These are phyloP conservation scores for Silurus asotus DNA, from an alignment of 2,113 vertebrate genomes.

Conservation along the genomic window DNA sequence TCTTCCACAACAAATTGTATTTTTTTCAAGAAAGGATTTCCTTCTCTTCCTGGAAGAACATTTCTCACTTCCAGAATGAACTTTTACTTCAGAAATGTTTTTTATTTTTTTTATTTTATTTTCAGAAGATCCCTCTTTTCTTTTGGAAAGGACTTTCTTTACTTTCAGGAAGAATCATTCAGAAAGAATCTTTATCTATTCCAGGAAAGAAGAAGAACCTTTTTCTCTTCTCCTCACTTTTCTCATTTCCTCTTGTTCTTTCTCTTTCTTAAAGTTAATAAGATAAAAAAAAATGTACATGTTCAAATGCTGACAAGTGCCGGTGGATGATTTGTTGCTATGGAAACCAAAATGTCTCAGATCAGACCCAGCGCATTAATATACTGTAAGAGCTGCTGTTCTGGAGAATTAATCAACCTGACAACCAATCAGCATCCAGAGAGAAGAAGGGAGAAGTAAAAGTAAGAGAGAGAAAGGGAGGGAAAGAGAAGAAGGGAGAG, in stretches of 20 bases:
- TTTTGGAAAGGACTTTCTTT: too few relatives aligned
- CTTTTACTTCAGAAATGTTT: neutral
- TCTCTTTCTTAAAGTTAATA: neutral
- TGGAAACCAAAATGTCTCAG: neutral
- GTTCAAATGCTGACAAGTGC: neutral
- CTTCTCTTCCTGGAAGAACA: too few relatives aligned
- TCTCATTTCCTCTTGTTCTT: neutral
- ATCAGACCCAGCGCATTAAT: neutral
- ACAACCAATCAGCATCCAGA: neutral
- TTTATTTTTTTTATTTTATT: neutral
- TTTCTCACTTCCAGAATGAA: too few relatives aligned
- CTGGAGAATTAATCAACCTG: neutral
- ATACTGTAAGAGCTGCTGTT: neutral
- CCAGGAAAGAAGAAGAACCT: too few relatives aligned
- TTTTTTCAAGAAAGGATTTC: too few relatives aligned
- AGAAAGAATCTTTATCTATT: too few relatives aligned
- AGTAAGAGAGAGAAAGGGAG: neutral
- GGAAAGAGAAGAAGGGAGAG: neutral
- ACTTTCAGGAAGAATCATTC: too few relatives aligned
- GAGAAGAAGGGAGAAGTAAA: neutral
- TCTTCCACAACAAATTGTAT: too few relatives aligned
- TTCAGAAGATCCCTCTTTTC: too few relatives aligned
- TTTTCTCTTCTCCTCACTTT: neutral
- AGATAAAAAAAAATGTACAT: neutral
- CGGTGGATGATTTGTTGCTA: neutral